Base-by-base conservation (phyloP, 1,140 invertebrate genomes). In the Panulirus ornatus region DNA sequence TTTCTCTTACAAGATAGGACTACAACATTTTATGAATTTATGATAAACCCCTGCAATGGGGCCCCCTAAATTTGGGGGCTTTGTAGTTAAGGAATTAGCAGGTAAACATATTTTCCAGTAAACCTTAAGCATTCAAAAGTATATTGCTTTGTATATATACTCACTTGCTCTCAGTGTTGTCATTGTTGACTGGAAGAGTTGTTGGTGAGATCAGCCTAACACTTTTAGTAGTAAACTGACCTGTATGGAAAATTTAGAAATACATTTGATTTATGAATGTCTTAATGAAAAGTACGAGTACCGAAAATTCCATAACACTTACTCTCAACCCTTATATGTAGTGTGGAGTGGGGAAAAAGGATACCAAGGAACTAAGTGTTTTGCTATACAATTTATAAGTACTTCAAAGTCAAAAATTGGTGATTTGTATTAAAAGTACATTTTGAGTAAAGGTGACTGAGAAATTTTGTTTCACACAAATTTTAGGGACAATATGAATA, bases 191-290 rank as follows among this genome's bases (percentile, higher is more conserved):
- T 51, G 44, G 11, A 0, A 54, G 1, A 2, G 16, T 58, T 11
- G 27, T 81, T 51, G 51, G 44, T 16, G 47, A 30, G 47, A 81
- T 54, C 38, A 51, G 51, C 6, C 51, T 40, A n/a, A 81, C 78
- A 34, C 47, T 34, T 34, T 54, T 81, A 14, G 78, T 58, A 47
- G 38, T 81, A 30, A 81, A 81, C 51, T 81, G 78, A 54, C 78
- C 78, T 81, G 2, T 30, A 34, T 9, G 47, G 42, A 73, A 38
- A n/a, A 34, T 34, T 19, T 14, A 11, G 30, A 2, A 30, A 34
- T 0, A 34, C 9, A 34, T 11, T 8, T 63, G 58, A 63, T 58
- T 58, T 9, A 58, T 58, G 9, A 58, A 58, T 58, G 22, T 22
- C 2, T 27, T 22, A 27, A 6, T 63, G 27, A 27, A 8, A 22